Evolutionary conservation across 1,140 invertebrate genomes (phyloP).

Genomic region (Caenorhabditis remanei): DNA sequence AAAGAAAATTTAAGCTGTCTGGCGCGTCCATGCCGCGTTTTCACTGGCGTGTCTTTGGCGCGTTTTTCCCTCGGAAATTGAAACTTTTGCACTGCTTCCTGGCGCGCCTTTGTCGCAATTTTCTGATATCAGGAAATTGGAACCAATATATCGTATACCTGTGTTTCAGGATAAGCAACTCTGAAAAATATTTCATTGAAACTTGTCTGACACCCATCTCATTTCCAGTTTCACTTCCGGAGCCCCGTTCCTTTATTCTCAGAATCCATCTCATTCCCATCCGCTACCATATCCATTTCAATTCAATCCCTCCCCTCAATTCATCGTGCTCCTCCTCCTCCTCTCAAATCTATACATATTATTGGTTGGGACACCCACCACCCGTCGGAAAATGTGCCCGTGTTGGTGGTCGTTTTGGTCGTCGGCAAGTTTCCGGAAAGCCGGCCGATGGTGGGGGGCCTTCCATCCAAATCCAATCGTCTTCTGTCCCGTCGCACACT

Average conservation of each 20-base stretch:
- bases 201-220: too few relatives aligned
- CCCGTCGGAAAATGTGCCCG: constrained; percentile 6
- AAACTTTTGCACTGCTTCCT: too few relatives aligned
- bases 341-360: not conserved
- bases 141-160: too few relatives aligned
- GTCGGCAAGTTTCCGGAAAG: constrained; percentile 38
- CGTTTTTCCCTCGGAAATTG: too few relatives aligned
- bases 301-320: not conserved
- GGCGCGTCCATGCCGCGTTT: too few relatives aligned
- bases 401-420: not conserved
- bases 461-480: constrained; percentile 24
- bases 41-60: too few relatives aligned
- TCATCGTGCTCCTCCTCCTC: not conserved
- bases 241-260: not conserved
- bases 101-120: too few relatives aligned
- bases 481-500: not conserved
- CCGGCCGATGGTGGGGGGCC: not conserved
- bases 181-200: too few relatives aligned
- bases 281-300: not conserved
- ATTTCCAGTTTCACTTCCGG: not conserved
- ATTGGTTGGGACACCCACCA: not conserved
- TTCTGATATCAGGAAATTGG: too few relatives aligned
- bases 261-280: not conserved
- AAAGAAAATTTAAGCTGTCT: too few relatives aligned
- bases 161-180: too few relatives aligned